phyloP scores from a whole-genome alignment of 2,113 vertebrate genomes.

The Percopsis transmontana region DNA sequence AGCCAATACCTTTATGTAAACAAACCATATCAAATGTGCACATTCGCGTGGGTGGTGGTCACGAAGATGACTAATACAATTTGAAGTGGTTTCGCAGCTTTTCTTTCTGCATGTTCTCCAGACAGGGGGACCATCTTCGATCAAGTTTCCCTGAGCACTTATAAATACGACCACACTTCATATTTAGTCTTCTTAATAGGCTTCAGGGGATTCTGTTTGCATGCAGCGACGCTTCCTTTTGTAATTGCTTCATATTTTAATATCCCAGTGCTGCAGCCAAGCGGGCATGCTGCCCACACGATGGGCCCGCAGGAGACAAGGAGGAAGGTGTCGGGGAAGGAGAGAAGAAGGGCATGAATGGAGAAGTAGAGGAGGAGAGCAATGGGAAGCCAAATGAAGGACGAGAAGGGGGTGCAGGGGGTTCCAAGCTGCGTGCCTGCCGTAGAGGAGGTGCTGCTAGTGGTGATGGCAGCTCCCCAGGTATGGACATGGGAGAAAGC shows the following conservation, averaged over 20 bases:
- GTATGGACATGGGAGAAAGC: conserved; percentile 20
- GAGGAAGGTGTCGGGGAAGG: conserved; percentile 47
- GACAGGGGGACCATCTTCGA: no score
- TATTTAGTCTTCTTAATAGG: no score
- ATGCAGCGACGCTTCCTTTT: no score
- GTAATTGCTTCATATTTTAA: neutral
- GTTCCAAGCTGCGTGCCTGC: conserved; percentile 71
- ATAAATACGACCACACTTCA: no score
- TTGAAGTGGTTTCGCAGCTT: no score
- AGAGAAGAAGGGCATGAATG: conserved; percentile 81
- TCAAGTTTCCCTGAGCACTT: no score
- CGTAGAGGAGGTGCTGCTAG: conserved; percentile 65
- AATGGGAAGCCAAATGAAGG: conserved; percentile 73
- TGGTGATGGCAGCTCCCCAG: conserved; percentile 67
- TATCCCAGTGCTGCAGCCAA: conserved; percentile 55
- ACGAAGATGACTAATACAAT: no score
- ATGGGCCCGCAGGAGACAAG: conserved; percentile 58
- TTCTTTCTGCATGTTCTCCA: no score
- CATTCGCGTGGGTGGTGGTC: no score
- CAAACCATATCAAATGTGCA: no score
- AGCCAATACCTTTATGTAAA: no score
- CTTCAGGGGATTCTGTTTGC: no score
- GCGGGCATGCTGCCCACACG: conserved; percentile 33
- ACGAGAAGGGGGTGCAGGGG: conserved; percentile 16
- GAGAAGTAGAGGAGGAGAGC: conserved; percentile 82